A percentile compares a stretch with the other conserved stretches of the same genome.
Conservation (phyloP, 2,797 vertebrate genomes). For the Enteromius afrohamiltoni region DNA sequence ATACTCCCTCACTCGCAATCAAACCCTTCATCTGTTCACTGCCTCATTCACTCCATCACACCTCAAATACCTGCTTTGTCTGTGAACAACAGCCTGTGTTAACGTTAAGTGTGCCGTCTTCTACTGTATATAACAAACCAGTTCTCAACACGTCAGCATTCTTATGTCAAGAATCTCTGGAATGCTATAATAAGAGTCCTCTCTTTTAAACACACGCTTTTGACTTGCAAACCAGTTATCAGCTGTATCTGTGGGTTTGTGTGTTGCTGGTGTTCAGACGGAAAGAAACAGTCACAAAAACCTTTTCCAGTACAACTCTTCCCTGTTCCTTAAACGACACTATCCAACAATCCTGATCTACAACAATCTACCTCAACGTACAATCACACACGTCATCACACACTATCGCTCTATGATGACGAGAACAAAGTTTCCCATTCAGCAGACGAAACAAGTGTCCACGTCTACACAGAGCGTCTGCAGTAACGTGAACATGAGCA, state of each 20-base stretch:
- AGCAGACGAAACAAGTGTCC: neutral
- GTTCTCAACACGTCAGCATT: neutral
- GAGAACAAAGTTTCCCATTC: conserved; percentile 30
- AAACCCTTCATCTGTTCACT: neutral
- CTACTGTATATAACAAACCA: neutral
- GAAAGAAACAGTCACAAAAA: neutral
- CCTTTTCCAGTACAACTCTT: neutral
- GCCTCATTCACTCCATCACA: neutral
- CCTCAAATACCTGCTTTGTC: neutral
- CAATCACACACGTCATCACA: neutral
- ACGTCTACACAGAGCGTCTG: neutral
- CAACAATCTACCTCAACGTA: fast-evolving
- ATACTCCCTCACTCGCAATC: neutral
- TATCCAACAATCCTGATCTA: neutral
- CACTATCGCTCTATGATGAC: neutral
- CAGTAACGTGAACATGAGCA: neutral
- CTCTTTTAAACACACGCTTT: neutral
- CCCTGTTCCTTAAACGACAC: neutral
- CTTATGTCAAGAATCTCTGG: neutral
- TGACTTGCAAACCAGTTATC: neutral
- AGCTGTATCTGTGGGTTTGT: neutral
- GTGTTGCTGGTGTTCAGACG: neutral
- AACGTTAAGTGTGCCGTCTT: neutral
- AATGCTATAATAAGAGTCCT: conserved; percentile 12
- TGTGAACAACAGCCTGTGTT: neutral